These are phyloP conservation scores for Homarus americanus DNA, from an alignment of 1,140 invertebrate genomes.

Conservation along the genomic window DNA sequence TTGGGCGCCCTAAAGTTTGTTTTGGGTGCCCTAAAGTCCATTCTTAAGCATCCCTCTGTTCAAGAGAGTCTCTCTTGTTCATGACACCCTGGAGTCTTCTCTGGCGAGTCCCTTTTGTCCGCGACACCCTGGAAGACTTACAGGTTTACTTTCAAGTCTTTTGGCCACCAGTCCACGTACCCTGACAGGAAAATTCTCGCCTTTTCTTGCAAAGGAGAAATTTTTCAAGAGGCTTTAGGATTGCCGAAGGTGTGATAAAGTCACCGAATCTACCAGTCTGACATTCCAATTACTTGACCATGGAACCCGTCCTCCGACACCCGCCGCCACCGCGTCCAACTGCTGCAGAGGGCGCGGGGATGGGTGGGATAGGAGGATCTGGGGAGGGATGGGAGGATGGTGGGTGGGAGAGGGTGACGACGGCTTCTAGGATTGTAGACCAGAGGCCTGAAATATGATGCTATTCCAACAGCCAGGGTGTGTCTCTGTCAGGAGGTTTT, in stretches of 20 bases:
- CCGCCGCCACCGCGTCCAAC: background rate
- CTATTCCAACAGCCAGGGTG: background rate
- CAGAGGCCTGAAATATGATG: constrained; percentile 8
- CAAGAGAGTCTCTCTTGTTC: background rate
- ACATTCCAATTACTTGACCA: constrained; percentile 56
- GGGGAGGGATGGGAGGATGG: background rate
- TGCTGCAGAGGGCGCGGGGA: background rate
- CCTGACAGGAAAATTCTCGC: constrained; percentile 41
- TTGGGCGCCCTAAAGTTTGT: too few species aligned
- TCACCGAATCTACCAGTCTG: constrained; percentile 33
- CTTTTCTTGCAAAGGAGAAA: constrained; percentile 11
- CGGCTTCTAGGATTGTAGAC: background rate
- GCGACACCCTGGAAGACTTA: constrained; percentile 4
- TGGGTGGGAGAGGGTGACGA: background rate
- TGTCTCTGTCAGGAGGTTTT: background rate
- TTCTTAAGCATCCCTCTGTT: too few species aligned
- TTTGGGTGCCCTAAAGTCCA: too few species aligned
- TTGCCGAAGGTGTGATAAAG: constrained; percentile 55
- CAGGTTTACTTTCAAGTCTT: constrained; percentile 27
- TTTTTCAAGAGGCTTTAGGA: constrained; percentile 47
- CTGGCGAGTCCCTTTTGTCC: background rate
- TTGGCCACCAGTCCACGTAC: constrained; percentile 28
- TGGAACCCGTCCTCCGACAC: background rate
- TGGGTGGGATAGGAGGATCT: background rate
- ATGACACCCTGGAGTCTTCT: background rate